phyloP scores from a whole-genome alignment of 2,113 vertebrate species.

The Indicator indicator region DNA sequence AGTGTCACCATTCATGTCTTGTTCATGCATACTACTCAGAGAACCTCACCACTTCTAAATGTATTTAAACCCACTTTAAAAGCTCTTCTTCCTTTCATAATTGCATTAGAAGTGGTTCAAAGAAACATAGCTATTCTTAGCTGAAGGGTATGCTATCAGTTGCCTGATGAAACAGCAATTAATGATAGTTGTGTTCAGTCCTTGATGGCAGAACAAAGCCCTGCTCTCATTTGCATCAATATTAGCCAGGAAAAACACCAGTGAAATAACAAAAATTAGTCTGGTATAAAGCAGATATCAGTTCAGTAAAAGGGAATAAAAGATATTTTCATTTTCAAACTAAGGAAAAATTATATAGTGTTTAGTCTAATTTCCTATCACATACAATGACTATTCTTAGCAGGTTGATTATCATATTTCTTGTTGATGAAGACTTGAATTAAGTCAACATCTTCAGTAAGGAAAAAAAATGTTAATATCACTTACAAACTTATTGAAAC shows the following conservation, averaged over 20 bases:
- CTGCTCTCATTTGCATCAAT: not conserved
- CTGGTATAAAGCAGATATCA: not conserved
- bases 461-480: not conserved
- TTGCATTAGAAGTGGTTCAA: conserved; percentile 26
- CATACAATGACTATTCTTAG: not conserved
- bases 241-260: not conserved
- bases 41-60: not conserved
- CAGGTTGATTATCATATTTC: not conserved
- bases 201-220: not conserved
- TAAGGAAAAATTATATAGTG: not conserved
- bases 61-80: not conserved
- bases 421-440: not conserved
- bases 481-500: not conserved
- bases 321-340: not conserved
- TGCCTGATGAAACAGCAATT: conserved; percentile 16
- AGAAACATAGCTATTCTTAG: not conserved
- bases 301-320: not conserved
- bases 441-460: not conserved
- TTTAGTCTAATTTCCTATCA: not conserved
- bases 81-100: conserved; percentile 14
- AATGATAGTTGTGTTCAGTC: not conserved
- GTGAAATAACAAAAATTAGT: not conserved
- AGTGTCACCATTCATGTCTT: not conserved
- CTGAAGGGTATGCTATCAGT: not conserved
- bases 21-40: not conserved